Base-by-base conservation (phyloP, 2,888 invertebrate genomes). In the Chaetoderma sp. region DNA sequence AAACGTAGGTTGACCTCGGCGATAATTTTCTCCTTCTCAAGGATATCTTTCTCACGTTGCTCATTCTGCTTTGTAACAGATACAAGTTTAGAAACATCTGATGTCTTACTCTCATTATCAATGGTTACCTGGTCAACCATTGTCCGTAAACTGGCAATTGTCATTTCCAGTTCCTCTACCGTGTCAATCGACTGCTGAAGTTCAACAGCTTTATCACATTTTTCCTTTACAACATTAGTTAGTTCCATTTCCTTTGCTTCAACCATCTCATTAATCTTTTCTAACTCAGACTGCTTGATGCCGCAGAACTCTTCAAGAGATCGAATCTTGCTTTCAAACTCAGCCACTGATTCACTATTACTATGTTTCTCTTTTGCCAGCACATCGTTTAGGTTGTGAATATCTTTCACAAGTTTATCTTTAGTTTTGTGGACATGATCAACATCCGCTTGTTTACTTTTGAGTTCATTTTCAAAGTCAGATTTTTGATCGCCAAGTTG, bases 161-260 rank as follows among this genome's bases (percentile, higher is more conserved):
- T 60, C 21, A 63, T 72, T 62, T 73, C 68, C 33, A 54, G 25
- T 54, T 50, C 58, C 45, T 58, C 32, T 16, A 52, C 52, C 28
- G 28, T 28, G 23, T 52, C 52, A 10, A 23, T 18, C 13, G 18
- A 13, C n/a, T 52, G 28, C 2, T 4, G 3, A 27, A 52, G 10
- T 32, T 52, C 30, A 56, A 50, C 83, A 32, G 90, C 84, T 61
- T 85, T 86, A 71, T 89, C 89, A 4, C 94, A 89, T 74, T 89
- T 87, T 56, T 90, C 89, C 91, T 92, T 92, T 5, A 69, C 27
- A 42, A 45, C 30, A 65, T 70, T 68, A 36, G 57, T n/a, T 30
- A 71, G 62, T 30, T 65, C 56, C 28, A 66, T 28, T 28, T 27
- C 13, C 25, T 32, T 44, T 23, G 2, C 32, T 27, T 21, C 8